Conservation (phyloP, 2,113 vertebrate species). For the Camelus bactrianus region DNA sequence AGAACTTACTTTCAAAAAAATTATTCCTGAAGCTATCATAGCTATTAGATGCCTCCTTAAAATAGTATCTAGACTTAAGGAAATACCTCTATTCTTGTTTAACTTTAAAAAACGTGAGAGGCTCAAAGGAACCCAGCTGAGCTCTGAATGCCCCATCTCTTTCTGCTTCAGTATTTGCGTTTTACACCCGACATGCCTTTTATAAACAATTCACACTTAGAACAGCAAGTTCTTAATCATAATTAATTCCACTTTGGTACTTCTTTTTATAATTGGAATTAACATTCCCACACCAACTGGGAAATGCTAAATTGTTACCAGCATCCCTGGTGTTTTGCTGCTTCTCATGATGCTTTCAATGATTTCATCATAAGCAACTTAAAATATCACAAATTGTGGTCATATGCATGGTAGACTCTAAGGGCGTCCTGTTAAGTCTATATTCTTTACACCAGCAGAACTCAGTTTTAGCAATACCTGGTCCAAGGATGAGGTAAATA, state of each 20-base stretch:
- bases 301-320: slow-evolving; percentile 55
- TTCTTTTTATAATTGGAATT: slow-evolving; percentile 67
- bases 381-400: slow-evolving; percentile 38
- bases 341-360: slow-evolving; percentile 5
- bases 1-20: slow-evolving; percentile 19
- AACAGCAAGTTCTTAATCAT: slow-evolving; percentile 53
- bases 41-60: slow-evolving; percentile 34
- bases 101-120: neutral
- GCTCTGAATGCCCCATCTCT: slow-evolving; percentile 2
- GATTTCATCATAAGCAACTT: slow-evolving; percentile 41
- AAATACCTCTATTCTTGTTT: slow-evolving; percentile 41
- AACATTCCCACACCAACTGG: slow-evolving; percentile 20
- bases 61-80: neutral
- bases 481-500: slow-evolving; percentile 34
- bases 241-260: slow-evolving; percentile 41
- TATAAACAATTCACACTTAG: slow-evolving; percentile 37
- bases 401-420: neutral
- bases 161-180: slow-evolving; percentile 43
- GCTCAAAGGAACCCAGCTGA: slow-evolving; percentile 10
- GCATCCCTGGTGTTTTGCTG: slow-evolving; percentile 6
- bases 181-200: slow-evolving; percentile 29
- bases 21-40: neutral
- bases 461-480: neutral
- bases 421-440: neutral
- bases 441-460: slow-evolving; percentile 15